Conservation (phyloP, 1,140 invertebrate species). For the Uloborus diversus region DNA sequence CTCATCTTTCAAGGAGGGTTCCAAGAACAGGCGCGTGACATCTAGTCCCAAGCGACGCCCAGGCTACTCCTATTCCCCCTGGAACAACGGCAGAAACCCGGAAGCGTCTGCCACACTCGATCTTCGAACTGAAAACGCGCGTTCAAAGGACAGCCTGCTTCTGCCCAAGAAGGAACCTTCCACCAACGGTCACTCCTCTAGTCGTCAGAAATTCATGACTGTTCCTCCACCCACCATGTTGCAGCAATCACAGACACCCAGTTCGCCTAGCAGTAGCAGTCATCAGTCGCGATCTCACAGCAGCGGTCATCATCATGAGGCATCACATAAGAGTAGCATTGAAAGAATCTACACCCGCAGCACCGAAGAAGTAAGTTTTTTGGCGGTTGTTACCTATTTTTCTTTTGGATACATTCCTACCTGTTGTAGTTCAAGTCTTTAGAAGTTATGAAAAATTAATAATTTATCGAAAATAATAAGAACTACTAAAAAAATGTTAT, state of each 20-base stretch:
- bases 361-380: constrained; percentile 12
- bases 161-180: not conserved
- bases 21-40: not conserved
- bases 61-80: constrained; percentile 1
- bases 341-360: not conserved
- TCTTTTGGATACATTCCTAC: no score
- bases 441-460: no score
- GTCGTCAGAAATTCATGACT: not conserved
- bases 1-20: no score
- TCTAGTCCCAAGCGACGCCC: constrained; percentile 14
- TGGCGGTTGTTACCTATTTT: no score
- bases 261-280: not conserved
- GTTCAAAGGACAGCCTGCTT: not conserved
- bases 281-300: not conserved
- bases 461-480: no score
- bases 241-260: not conserved
- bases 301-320: not conserved
- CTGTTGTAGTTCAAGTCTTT: no score
- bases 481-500: not conserved
- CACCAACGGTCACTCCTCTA: not conserved
- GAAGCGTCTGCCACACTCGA: not conserved
- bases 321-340: not conserved
- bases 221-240: constrained; percentile 14
- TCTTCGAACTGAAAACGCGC: not conserved
- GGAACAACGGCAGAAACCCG: constrained; percentile 3